Evolutionary conservation across 1,140 invertebrate species (phyloP), one percentile per base, ranked within the genome.

Genomic region (Neomicropteryx cornuta): DNA sequence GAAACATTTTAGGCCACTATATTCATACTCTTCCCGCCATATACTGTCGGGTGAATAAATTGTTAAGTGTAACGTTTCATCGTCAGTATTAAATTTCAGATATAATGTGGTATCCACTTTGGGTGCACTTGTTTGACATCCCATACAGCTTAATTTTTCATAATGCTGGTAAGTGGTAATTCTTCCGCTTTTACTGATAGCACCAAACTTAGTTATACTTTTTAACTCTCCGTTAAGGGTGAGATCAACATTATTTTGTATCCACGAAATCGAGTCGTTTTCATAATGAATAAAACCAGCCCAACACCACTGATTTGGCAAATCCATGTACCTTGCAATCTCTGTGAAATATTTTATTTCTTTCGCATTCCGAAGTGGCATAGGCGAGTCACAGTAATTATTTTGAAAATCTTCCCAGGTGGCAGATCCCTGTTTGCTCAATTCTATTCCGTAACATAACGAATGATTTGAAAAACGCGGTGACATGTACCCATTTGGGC

Each of bases 1-100:
- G 37, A 61, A 62, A 33, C 60, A 64, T 32, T 48, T 44, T 6
- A 60, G 42, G 5, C 56, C 58, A 6, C 21, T 16, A n/a, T 48
- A 36, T 33, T 44, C 21, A 23, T 49, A 35, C 2, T 50, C 32
- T 10, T 42, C 34, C 2, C 37, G 42, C 53, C 53, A 62, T 8
- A 64, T 39, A 40, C 45, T 50, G 1, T 51, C 38, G 3, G 42
- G 37, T 36, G 57, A 44, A 32, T 62, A 57, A 16, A 57, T 45
- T 4, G 50, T 47, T 8, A 60, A 18, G 10, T 48, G 22, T 11
- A 64, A 30, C n/a, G 38, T 32, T 2, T 50, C 23, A 4, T 38
- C 23, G 0, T 39, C 29, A 1, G 13, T 3, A 16, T 54, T 36
- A 3, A 47, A 36, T 38, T 51, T 49, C 5, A 64, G 38, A 4